A percentile compares a stretch with the other conserved stretches of the same genome.
Evolutionary conservation across 2,797 vertebrate genomes (phyloP).

Genomic region (Tinamus major): DNA sequence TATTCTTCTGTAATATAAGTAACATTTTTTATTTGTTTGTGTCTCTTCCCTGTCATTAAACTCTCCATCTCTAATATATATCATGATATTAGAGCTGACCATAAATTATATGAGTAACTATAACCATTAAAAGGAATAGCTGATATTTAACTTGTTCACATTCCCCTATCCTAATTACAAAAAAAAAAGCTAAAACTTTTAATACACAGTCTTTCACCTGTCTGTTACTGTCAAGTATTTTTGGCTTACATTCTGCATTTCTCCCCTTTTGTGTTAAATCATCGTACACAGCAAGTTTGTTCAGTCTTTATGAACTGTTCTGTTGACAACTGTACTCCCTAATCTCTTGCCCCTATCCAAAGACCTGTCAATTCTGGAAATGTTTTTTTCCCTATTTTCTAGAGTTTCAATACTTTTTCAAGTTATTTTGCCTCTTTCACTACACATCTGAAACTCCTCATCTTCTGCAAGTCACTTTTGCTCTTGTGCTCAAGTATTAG

Average conservation of each 20-base stretch:
- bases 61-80: not conserved
- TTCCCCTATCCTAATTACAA: not conserved
- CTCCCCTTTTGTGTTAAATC: not conserved
- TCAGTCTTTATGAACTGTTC: conserved; percentile 6
- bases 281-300: conserved; percentile 2
- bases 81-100: not conserved
- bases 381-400: not conserved
- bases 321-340: not conserved
- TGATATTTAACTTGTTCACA: not conserved
- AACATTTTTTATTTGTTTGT: not conserved
- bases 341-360: not conserved
- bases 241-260: conserved; percentile 30
- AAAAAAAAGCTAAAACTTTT: not conserved
- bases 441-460: not conserved
- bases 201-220: not conserved
- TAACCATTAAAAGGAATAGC: not conserved
- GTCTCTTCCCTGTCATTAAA: not conserved
- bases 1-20: not conserved
- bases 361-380: not conserved
- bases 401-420: conserved; percentile 28
- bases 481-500: not conserved
- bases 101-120: not conserved
- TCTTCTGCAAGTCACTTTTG: not conserved
- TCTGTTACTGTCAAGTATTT: not conserved
- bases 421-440: not conserved